Evolutionary conservation across 35 echinoderm and acorn worm genomes (phyloP).

Genomic region (Strongylocentrotus purpuratus): DNA sequence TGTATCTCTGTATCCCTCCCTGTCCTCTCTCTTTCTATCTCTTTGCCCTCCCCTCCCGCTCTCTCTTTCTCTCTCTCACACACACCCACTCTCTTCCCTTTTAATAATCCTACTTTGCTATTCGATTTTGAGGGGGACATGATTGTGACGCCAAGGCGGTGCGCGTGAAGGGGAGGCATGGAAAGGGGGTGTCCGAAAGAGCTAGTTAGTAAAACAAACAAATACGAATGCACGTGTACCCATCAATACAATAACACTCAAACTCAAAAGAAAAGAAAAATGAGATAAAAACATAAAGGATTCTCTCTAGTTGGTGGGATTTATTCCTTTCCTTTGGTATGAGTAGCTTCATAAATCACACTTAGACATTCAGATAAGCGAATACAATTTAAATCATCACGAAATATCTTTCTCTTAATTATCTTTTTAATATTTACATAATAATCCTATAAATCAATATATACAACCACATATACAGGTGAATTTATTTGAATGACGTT

Average conservation of each 20-base stretch:
- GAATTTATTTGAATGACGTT: background rate
- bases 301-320: background rate
- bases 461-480: background rate
- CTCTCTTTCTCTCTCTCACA: background rate
- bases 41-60: background rate
- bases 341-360: background rate
- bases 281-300: background rate
- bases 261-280: background rate
- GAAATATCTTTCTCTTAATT: background rate
- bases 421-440: background rate
- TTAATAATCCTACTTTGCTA: background rate
- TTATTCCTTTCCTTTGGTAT: background rate
- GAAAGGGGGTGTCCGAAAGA: background rate
- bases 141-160: background rate
- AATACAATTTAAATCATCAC: background rate
- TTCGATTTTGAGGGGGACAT: background rate
- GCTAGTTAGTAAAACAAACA: background rate
- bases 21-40: background rate
- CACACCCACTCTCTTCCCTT: background rate
- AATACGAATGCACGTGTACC: background rate
- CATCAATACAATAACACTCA: background rate
- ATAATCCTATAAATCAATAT: background rate
- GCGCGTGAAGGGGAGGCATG: background rate
- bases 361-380: background rate
- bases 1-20: no score